Base-by-base conservation (phyloP, 2,113 vertebrate genomes). In the Gambusia affinis region DNA sequence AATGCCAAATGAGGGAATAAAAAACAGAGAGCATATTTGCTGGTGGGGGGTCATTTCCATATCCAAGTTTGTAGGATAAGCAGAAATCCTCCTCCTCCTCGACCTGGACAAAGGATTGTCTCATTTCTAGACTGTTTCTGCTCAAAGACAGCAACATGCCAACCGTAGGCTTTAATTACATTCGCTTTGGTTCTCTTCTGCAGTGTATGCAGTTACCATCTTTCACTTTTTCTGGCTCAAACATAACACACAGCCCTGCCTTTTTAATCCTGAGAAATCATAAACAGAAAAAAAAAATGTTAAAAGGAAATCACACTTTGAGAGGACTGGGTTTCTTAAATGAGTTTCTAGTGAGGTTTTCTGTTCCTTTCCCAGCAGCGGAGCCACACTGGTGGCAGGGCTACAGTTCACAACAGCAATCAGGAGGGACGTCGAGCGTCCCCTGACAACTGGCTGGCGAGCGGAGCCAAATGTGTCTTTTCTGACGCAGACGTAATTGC, bases 401-500 rank as follows among this genome's bases (percentile, higher is more conserved):
- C 77, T 75, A 57, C 84, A 80, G 67, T 29, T 76, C 81, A 78
- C 73, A 60, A 71, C 87, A 80, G 77, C 89, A 88, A 91, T 91
- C 87, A 89, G 71, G 74, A 54, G 82, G 86, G 86, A 90, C 83
- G 73, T 74, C 64, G 35, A 87, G 80, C 72, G 66, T 71, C 85
- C 79, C 85, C 80, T 76, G 76, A 84, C 84, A 70, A 88, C 39
- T 82, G 87, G 84, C 74, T 89, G 87, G 60, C 7, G 64, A 88
- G 70, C 2, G 30, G 73, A 87, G 88, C 86, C 89, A 85, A 89
- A 87, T 87, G 76, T 79, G 87, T 85, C 77, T 87, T 78, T 68
- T 77, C 81, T 90, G 88, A 87, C 75, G 75, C 82, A 83, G 82
- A 77, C 73, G 35, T 91, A 91, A 92, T 93, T 92, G 89, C 84